Evolutionary conservation across 1,140 invertebrate genomes (phyloP).

Genomic region (Lysiphlebus fabarum): DNA sequence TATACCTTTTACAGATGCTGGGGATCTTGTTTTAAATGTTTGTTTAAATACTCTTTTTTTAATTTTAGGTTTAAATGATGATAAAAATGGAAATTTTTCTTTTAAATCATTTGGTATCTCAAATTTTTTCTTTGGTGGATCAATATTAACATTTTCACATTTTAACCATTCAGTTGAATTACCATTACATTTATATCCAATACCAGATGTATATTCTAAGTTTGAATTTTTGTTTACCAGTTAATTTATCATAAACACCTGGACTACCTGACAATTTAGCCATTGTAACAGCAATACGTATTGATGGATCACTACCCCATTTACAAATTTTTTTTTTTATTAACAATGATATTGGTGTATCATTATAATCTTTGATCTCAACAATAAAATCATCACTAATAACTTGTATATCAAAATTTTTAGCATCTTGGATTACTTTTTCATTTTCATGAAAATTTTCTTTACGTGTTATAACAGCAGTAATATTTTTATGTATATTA

Average conservation of each 20-base stretch:
- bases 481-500: conserved; percentile 66
- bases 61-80: conserved; percentile 66
- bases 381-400: conserved; percentile 77
- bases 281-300: conserved; percentile 51
- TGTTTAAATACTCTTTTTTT: conserved; percentile 62
- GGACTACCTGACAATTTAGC: conserved; percentile 55
- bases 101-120: conserved; percentile 67
- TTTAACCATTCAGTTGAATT: conserved; percentile 87
- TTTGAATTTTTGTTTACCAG: conserved; percentile 70
- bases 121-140: conserved; percentile 74
- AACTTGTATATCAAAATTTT: conserved; percentile 73
- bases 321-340: conserved; percentile 71
- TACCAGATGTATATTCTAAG: conserved; percentile 63
- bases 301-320: conserved; percentile 75
- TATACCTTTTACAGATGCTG: conserved; percentile 51
- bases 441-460: conserved; percentile 68
- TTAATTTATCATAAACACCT: conserved; percentile 65
- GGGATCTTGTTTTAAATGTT: conserved; percentile 35
- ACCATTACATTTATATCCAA: conserved; percentile 78
- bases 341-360: conserved; percentile 63
- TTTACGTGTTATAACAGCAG: conserved; percentile 74
- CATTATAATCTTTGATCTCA: conserved; percentile 58
- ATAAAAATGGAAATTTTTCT: conserved; percentile 65
- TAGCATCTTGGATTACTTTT: conserved; percentile 65
- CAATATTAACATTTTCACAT: conserved; percentile 70